These are phyloP conservation scores for Dysmachus trigonus DNA, from an alignment of 2,888 invertebrate species.

Conservation along the genomic window DNA sequence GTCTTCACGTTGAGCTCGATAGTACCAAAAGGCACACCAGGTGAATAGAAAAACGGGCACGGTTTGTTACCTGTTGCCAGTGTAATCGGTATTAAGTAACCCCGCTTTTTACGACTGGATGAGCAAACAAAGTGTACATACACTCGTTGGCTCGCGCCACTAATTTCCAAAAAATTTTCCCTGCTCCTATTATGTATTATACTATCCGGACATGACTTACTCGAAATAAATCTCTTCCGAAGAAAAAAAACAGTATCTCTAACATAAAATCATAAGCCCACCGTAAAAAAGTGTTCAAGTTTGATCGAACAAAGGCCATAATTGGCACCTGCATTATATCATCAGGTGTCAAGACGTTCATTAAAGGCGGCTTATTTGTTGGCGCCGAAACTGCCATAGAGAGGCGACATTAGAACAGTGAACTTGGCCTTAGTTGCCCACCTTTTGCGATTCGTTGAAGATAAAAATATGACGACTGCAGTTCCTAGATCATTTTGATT, in stretches of 20 bases:
- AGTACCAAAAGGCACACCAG: neutral
- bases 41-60: neutral
- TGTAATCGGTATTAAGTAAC: constrained; percentile 28
- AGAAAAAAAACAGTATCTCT: no score
- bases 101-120: constrained; percentile 9
- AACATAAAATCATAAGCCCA: neutral
- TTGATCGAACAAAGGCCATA: neutral
- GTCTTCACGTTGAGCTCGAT: neutral
- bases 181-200: neutral
- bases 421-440: constrained; percentile 6
- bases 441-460: neutral
- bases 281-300: neutral
- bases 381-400: neutral
- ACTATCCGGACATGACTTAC: neutral
- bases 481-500: neutral
- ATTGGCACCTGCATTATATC: neutral
- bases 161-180: neutral
- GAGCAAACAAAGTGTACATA: constrained; percentile 1
- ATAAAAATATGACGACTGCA: neutral
- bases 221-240: neutral
- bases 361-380: neutral
- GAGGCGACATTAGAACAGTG: neutral
- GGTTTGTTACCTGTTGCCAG: constrained; percentile 20
- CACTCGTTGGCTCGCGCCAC: neutral
- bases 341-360: neutral